Conservation (phyloP, 2,113 vertebrate genomes). For the Holacanthus passer region DNA sequence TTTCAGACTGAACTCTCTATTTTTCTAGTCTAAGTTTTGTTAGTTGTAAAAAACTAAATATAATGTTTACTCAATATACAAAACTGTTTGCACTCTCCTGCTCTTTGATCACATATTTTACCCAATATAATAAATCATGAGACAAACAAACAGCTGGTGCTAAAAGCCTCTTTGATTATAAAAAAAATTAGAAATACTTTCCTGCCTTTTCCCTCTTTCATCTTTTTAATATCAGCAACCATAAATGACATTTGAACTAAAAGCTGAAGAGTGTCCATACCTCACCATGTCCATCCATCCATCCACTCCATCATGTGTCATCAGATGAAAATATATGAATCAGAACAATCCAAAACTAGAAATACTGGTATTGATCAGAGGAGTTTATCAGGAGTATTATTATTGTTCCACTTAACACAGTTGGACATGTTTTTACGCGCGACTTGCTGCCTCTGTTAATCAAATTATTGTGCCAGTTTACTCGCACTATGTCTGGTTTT, state of each 20-base stretch:
- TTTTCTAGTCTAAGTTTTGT: too few species aligned
- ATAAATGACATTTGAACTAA: background rate
- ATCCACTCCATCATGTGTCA: conserved; percentile 5
- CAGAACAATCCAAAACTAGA: background rate
- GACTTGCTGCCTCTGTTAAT: background rate
- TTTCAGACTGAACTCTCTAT: background rate
- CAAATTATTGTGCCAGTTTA: background rate
- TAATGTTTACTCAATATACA: too few species aligned
- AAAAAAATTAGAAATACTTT: background rate
- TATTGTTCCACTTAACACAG: background rate
- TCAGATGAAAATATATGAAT: background rate
- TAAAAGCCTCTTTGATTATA: background rate
- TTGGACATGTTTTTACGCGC: conserved; percentile 39
- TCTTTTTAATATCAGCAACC: background rate
- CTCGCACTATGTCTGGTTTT: fast-evolving
- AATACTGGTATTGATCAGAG: background rate
- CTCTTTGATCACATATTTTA: background rate
- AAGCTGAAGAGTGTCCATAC: background rate
- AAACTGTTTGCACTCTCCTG: background rate
- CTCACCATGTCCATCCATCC: conserved; percentile 2
- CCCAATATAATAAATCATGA: background rate
- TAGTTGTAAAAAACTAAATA: too few species aligned
- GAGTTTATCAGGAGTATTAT: background rate
- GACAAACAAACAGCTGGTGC: background rate
- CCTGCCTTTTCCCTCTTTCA: background rate